Conservation (phyloP, 2,888 invertebrate species). For the Timema cristinae region DNA sequence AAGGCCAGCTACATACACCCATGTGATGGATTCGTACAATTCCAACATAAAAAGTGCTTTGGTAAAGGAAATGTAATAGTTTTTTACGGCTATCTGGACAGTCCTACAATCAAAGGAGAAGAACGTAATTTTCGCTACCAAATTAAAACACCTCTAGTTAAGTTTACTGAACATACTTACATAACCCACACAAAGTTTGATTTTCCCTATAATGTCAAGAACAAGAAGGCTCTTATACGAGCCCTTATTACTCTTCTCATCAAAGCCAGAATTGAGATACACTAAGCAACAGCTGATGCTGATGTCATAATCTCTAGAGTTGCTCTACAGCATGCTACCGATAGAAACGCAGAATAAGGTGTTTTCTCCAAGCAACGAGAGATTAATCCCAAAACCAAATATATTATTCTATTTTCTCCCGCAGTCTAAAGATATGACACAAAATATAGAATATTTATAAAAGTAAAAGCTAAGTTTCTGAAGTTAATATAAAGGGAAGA, state of each 20-base stretch:
- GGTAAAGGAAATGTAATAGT: too few relatives aligned
- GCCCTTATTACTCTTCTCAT: background rate
- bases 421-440: background rate
- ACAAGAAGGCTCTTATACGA: background rate
- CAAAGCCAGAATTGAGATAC: background rate
- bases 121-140: background rate
- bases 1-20: too few relatives aligned
- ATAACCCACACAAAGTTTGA: background rate
- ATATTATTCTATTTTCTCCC: background rate
- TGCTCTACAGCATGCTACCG: background rate
- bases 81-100: too few relatives aligned
- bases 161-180: background rate
- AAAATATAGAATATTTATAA: background rate
- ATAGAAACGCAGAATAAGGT: background rate
- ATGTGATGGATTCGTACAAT: too few relatives aligned
- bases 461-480: background rate
- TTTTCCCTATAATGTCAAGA: background rate
- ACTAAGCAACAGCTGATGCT: background rate
- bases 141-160: background rate
- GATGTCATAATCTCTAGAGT: background rate
- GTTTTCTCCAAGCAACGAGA: background rate
- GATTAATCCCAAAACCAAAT: background rate
- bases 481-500: background rate
- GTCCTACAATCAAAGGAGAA: background rate
- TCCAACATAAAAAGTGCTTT: too few relatives aligned